phyloP scores from a whole-genome alignment of 2,888 invertebrate genomes.

The Caenorhabditis drosophilae region DNA sequence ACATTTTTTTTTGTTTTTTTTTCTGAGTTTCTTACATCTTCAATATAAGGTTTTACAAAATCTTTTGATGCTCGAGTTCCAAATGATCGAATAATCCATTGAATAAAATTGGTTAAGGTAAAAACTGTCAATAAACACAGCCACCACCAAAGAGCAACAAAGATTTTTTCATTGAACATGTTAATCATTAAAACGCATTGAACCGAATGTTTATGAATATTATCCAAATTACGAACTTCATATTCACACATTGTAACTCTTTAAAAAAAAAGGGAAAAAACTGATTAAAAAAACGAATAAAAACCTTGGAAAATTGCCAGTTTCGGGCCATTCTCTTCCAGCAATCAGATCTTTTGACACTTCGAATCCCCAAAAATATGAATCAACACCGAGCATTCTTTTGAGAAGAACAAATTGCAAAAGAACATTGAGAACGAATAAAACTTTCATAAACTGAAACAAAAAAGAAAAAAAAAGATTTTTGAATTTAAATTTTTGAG shows the following conservation, averaged over 20 bases:
- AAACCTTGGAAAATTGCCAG: conserved; percentile 63
- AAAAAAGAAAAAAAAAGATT: conserved; percentile 3
- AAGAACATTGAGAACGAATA: conserved; percentile 64
- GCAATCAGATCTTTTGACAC: conserved; percentile 58
- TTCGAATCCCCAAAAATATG: conserved; percentile 65
- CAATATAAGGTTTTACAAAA: conserved; percentile 50
- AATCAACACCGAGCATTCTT: conserved; percentile 62
- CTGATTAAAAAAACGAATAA: neutral
- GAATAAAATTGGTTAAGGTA: conserved; percentile 41
- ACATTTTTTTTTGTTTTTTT: no score
- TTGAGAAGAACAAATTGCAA: conserved; percentile 65
- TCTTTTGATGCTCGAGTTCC: conserved; percentile 29
- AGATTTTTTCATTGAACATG: conserved; percentile 65
- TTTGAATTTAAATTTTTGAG: neutral
- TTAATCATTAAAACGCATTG: conserved; percentile 69
- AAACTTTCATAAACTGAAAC: conserved; percentile 58
- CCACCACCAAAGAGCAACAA: conserved; percentile 69
- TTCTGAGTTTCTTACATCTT: conserved; percentile 54
- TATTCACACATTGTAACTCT: conserved; percentile 69
- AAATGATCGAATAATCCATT: conserved; percentile 53
- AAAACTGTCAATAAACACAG: conserved; percentile 55
- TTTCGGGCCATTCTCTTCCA: conserved; percentile 68
- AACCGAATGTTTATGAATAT: conserved; percentile 67
- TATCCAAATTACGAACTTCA: conserved; percentile 66
- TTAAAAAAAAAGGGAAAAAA: conserved; percentile 6